Conservation (phyloP, 2,797 vertebrate species). For the Microcaecilia unicolor region DNA sequence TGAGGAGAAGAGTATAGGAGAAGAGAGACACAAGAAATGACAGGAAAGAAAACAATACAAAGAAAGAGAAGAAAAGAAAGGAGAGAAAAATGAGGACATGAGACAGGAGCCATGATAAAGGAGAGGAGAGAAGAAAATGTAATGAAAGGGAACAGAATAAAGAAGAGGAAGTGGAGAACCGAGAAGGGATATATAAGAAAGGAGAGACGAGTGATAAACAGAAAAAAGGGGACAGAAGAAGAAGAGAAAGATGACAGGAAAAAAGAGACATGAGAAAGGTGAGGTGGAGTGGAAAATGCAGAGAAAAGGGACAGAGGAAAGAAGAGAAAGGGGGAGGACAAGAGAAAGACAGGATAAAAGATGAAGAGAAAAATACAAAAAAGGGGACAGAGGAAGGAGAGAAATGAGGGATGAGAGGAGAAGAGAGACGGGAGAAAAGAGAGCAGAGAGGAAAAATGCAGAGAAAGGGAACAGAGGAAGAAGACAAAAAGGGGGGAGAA, state of each 20-base stretch:
- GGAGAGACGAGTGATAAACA: neutral
- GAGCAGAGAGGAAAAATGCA: too few relatives aligned
- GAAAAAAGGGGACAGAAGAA: neutral
- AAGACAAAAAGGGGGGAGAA: neutral
- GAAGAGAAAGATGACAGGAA: too few relatives aligned
- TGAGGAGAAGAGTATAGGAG: too few relatives aligned
- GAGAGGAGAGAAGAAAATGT: neutral
- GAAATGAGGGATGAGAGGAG: neutral
- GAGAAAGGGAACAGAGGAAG: accelerated
- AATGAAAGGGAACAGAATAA: neutral
- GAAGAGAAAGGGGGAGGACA: neutral
- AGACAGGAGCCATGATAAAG: neutral
- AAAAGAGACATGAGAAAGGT: neutral
- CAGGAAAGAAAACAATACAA: neutral
- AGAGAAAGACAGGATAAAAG: neutral
- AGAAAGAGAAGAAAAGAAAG: neutral
- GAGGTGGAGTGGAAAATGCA: neutral
- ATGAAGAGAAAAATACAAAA: too few relatives aligned
- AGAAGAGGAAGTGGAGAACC: neutral
- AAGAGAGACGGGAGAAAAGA: too few relatives aligned
- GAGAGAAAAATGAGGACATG: too few relatives aligned
- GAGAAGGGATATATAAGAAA: too few relatives aligned
- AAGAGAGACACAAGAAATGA: neutral
- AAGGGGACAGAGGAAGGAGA: neutral
- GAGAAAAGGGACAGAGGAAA: accelerated